Evolutionary conservation across 2,113 vertebrate genomes (phyloP), one percentile per base, ranked within the genome.

Genomic region (Sporophila hypoxantha): DNA sequence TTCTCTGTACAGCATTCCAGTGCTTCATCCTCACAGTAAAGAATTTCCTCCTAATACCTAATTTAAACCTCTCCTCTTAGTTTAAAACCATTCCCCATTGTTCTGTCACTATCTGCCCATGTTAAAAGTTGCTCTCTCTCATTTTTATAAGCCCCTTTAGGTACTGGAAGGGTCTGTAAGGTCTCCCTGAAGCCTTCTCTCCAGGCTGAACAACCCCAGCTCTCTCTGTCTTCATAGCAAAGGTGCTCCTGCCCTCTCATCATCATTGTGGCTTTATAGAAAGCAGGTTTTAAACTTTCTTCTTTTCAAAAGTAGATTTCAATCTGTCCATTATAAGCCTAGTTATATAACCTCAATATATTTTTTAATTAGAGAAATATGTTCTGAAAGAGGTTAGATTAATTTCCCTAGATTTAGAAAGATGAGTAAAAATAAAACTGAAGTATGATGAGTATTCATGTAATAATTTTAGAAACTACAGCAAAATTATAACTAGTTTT

Each of bases 341-440:
- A 25, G 56, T 91, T 94, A 74, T 47, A 47, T 82, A 92, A 95
- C 41, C 34, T 61, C 17, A 25, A 10, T 90, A 46, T 68, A 12
- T 89, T 60, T 69, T 90, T 93, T 90, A 88, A 82, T 87, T 94
- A 68, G 79, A 74, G 42, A 82, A 83, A 50, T 89, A 34, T 39
- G n/a, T 80, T 93, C 91, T 91, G 69, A 85, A 91, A 81, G 82
- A 61, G 56, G 34, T 61, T 82, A 93, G 66, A 81, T 91, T 75
- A 87, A 89, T 92, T 87, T 85, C 66, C 56, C 89, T 87, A 67
- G 68, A 85, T 85, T 90, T 79, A 80, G 89, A 89, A 90, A 85
- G 53, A 74, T 71, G 80, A 86, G 39, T 93, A 89, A 90, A 94
- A 94, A 84, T 74, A 86, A 87, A 90, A 76, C 67, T 64, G 74